phyloP scores from a whole-genome alignment of 2,888 invertebrate species.

The Selenia dentaria region DNA sequence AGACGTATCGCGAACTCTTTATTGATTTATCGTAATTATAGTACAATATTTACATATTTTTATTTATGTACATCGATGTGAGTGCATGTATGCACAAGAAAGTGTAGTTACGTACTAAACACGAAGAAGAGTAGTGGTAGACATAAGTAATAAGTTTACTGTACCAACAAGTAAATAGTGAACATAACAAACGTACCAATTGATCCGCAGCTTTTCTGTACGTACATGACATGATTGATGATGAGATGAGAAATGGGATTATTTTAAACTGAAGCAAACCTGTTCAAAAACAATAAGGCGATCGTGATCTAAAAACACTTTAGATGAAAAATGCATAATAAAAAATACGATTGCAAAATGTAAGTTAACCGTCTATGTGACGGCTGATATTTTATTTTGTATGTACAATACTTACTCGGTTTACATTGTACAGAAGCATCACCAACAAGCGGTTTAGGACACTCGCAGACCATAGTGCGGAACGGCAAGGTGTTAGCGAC shows the following conservation, averaged over 20 bases:
- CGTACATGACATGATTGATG: slow-evolving; percentile 30
- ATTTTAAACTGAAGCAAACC: slow-evolving; percentile 39
- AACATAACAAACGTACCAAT: slow-evolving; percentile 16
- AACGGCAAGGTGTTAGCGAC: slow-evolving; percentile 94
- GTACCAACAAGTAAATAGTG: slow-evolving; percentile 7
- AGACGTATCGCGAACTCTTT: slow-evolving; percentile 16
- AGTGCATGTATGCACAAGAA: slow-evolving; percentile 28
- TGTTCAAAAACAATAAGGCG: slow-evolving; percentile 26
- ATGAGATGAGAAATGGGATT: slow-evolving; percentile 59
- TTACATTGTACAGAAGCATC: slow-evolving; percentile 94
- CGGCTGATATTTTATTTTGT: too few species aligned
- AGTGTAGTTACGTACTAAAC: slow-evolving; percentile 6
- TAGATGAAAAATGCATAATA: not conserved
- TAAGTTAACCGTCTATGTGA: too few species aligned
- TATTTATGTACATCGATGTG: slow-evolving; percentile 22
- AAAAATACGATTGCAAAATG: too few species aligned
- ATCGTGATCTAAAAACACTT: slow-evolving; percentile 15
- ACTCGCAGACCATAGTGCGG: slow-evolving; percentile 95
- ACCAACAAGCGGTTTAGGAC: slow-evolving; percentile 92
- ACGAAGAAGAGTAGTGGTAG: slow-evolving; percentile 10
- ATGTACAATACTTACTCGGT: slow-evolving; percentile 86
- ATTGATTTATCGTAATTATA: slow-evolving; percentile 1
- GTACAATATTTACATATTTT: slow-evolving; percentile 30
- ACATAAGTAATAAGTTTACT: slow-evolving; percentile 1
- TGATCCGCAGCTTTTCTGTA: slow-evolving; percentile 5